These are phyloP conservation scores for Drosophila orosa DNA, from an alignment of 1,140 invertebrate genomes.

Conservation along the genomic window DNA sequence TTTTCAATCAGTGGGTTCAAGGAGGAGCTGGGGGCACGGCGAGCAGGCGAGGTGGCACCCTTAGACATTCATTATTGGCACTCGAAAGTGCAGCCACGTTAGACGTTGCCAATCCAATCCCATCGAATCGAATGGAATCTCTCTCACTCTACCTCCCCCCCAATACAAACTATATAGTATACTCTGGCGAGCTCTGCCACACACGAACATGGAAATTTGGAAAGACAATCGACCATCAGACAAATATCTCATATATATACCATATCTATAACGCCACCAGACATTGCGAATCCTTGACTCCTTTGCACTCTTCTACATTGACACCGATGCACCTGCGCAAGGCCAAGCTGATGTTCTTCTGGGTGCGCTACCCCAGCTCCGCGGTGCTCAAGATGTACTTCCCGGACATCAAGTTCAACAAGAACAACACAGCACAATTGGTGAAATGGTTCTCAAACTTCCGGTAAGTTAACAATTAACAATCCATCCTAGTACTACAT, in stretches of 20 bases:
- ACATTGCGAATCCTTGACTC: constrained; percentile 88
- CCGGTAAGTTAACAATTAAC: constrained; percentile 90
- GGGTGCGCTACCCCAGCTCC: constrained; percentile 99
- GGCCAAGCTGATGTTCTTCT: constrained; percentile 99
- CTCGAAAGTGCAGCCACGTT: constrained; percentile 73
- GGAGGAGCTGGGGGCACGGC: constrained; percentile 1
- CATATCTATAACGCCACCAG: constrained; percentile 59
- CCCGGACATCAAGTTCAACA: constrained; percentile 99
- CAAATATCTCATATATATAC: constrained; percentile 33
- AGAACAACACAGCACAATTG: constrained; percentile 99
- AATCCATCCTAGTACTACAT: neutral
- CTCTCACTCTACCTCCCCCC: neutral
- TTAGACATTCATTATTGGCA: constrained; percentile 81
- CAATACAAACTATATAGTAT: constrained; percentile 1
- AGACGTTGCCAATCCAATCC: constrained; percentile 51
- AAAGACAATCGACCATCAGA: constrained; percentile 58
- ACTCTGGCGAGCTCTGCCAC: constrained; percentile 9
- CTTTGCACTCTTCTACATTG: constrained; percentile 95
- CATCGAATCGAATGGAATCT: constrained; percentile 12
- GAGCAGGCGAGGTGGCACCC: constrained; percentile 37
- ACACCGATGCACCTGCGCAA: constrained; percentile 99
- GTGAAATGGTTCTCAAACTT: constrained; percentile 99
- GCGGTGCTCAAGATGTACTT: constrained; percentile 99
- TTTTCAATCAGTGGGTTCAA: constrained; percentile 50
- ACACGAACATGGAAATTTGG: constrained; percentile 60